A percentile compares a stretch with the other conserved stretches of the same genome.
Evolutionary conservation across 2,113 vertebrate species (phyloP).

Genomic region (Ctenodactylus gundi): DNA sequence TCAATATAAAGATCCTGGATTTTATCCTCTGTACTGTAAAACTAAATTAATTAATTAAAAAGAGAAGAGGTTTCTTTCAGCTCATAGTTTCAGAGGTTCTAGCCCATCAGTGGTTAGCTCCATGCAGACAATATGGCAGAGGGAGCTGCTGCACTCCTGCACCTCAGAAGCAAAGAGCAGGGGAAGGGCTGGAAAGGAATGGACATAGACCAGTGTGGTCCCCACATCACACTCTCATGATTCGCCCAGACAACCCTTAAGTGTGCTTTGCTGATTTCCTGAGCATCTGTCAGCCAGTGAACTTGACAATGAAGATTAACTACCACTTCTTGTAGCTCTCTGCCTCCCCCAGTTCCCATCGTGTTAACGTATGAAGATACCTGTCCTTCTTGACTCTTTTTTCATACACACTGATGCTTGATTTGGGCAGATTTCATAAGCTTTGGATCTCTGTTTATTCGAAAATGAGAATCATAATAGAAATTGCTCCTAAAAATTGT

Average conservation of each 20-base stretch:
- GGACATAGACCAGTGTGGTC: not conserved
- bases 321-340: not conserved
- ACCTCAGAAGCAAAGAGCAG: not conserved
- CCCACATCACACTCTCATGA: not conserved
- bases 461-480: not conserved
- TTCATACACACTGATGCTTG: not conserved
- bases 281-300: not conserved
- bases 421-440: not conserved
- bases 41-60: not conserved
- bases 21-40: not conserved
- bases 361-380: not conserved
- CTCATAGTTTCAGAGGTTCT: not conserved
- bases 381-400: not conserved
- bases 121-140: not conserved
- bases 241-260: not conserved
- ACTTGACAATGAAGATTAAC: not conserved
- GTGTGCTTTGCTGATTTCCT: not conserved
- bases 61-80: not conserved
- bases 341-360: not conserved
- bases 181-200: not conserved
- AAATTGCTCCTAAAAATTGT: not conserved
- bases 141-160: not conserved
- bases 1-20: not conserved
- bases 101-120: not conserved
- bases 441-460: not conserved